These are phyloP conservation scores for Drosophila saltans DNA, from an alignment of 1,140 invertebrate genomes.

Conservation along the genomic window DNA sequence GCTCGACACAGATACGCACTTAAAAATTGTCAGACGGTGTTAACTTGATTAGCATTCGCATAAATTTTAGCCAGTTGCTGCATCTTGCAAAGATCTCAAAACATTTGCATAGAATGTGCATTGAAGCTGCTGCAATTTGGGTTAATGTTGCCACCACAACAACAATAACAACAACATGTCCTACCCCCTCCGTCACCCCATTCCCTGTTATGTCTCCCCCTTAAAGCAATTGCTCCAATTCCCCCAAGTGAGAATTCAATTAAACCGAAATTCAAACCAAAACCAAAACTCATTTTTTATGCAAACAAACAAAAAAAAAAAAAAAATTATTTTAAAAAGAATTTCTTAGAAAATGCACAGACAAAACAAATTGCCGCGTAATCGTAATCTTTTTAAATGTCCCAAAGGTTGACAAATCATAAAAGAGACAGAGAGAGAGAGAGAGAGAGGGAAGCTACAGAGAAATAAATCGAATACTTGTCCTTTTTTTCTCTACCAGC, in stretches of 20 bases:
- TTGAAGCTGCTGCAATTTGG: conserved; percentile 38
- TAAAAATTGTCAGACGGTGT: conserved; percentile 80
- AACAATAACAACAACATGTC: no score
- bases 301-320: neutral
- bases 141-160: conserved; percentile 18
- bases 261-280: conserved; percentile 33
- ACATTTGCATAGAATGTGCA: conserved; percentile 75
- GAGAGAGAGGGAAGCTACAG: neutral
- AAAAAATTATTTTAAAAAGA: conserved; percentile 42
- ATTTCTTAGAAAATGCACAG: conserved; percentile 40
- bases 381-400: conserved; percentile 52
- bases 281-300: conserved; percentile 4
- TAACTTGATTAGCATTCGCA: conserved; percentile 81
- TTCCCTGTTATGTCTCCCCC: no score
- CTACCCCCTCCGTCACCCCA: neutral
- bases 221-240: conserved; percentile 32
- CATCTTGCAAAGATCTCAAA: conserved; percentile 38
- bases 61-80: conserved; percentile 67
- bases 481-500: conserved; percentile 27
- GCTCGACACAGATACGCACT: conserved; percentile 74
- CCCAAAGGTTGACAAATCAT: conserved; percentile 48
- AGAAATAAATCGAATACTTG: conserved; percentile 55
- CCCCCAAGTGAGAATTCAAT: conserved; percentile 44
- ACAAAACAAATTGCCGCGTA: conserved; percentile 79
- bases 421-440: conserved; percentile 6